Base-by-base conservation (phyloP, 2,888 invertebrate species). In the Heteromurus nitidus region DNA sequence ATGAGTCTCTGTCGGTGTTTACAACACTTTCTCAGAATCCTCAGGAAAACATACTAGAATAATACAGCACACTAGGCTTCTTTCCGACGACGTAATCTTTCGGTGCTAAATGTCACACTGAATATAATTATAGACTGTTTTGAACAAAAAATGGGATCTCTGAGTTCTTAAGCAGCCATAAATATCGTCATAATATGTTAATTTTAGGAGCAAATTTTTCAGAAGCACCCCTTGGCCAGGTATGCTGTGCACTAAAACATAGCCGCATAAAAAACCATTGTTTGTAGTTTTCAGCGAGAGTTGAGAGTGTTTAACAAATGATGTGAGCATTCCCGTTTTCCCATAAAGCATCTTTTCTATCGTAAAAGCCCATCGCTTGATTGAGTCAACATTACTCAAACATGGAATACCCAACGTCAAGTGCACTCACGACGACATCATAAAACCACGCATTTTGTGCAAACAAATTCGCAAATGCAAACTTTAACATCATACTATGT, bases 351-450 rank as follows among this genome's bases (percentile, higher is more conserved):
- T n/a, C n/a, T n/a, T n/a, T n/a, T n/a, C n/a, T n/a, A 18, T 62
- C n/a, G 62, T 62, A 62, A 62, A 62, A 62, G 2, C 62, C 62
- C 62, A 62, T 20, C 30, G 31, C 30, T 13, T 62, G 31, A 31
- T 16, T 62, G 31, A 62, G 62, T 62, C 30, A 62, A 62, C 62
- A 55, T 24, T 22, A 24, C n/a, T n/a, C n/a, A n/a, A 22, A 62
- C 13, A 18, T 18, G 62, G 62, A 62, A 62, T 62, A 18, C 20
- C 62, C 62, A 62, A 24, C 62, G 13, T 62, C 31, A 62, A 55
- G 55, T 55, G 55, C 55, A 22, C 47, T 47, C 18, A 5, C 5
- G 36, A 36, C n/a, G n/a, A n/a, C n/a, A n/a, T n/a, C n/a, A n/a
- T n/a, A n/a, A n/a, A n/a, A n/a, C n/a, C n/a, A n/a, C n/a, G n/a